These are phyloP conservation scores for Mimas tiliae DNA, from an alignment of 2,888 invertebrate genomes.

Conservation along the genomic window DNA sequence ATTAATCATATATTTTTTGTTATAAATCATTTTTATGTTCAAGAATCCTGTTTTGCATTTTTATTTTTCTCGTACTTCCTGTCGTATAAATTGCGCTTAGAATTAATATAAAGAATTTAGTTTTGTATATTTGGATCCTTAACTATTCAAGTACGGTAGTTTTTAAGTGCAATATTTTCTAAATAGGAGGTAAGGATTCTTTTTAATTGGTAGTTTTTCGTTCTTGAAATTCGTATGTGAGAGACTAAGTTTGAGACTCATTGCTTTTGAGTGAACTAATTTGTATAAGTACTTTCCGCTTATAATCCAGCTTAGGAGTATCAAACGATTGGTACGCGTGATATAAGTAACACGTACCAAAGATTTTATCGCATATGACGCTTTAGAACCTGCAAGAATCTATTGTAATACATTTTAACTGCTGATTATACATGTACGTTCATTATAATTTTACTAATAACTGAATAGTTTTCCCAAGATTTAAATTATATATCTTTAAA, in stretches of 20 bases:
- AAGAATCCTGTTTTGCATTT: not conserved
- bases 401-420: too few species aligned
- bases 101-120: not conserved
- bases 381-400: too few species aligned
- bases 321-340: not conserved
- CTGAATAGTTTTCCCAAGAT: too few species aligned
- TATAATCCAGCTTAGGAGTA: not conserved
- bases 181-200: not conserved
- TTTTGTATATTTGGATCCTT: not conserved
- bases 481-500: too few species aligned
- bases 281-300: conserved; percentile 5
- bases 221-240: conserved; percentile 4
- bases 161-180: conserved; percentile 1
- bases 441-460: too few species aligned
- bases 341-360: too few species aligned
- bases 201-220: conserved; percentile 1
- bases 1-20: conserved; percentile 39
- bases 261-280: conserved; percentile 10
- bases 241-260: not conserved
- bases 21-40: conserved; percentile 5
- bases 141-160: not conserved
- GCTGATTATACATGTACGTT: too few species aligned
- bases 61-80: conserved; percentile 2
- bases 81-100: not conserved
- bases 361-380: too few species aligned